Conservation (phyloP, 2,888 invertebrate species). For the Craniophora ligustri region DNA sequence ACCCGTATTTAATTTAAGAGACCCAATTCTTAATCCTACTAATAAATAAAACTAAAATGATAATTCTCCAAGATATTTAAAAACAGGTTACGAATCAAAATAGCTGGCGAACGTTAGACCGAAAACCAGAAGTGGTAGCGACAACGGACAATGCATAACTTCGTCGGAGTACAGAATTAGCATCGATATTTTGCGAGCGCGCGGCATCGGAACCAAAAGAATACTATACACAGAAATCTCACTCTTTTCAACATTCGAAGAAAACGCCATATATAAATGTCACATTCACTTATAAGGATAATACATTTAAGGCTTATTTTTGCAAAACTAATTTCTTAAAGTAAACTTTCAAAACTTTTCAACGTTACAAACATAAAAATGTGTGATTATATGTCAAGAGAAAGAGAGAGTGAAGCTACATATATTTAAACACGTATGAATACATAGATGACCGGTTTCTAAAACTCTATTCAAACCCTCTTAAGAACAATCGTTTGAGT, state of each 20-base stretch:
- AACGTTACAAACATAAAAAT: too few relatives aligned
- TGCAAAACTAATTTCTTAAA: too few relatives aligned
- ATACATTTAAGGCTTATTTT: too few relatives aligned
- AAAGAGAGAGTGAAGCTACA: too few relatives aligned
- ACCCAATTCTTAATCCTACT: conserved; percentile 9
- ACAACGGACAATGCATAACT: conserved; percentile 82
- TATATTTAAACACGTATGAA: too few relatives aligned
- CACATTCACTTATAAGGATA: too few relatives aligned
- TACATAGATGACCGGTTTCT: too few relatives aligned
- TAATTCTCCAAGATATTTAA: conserved; percentile 52
- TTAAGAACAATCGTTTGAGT: too few relatives aligned
- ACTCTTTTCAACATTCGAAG: not conserved
- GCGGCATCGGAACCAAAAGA: conserved; percentile 47
- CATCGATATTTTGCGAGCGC: conserved; percentile 75
- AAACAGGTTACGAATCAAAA: conserved; percentile 69
- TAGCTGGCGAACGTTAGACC: conserved; percentile 67
- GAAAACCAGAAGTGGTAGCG: conserved; percentile 78
- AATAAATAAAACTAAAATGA: conserved; percentile 25
- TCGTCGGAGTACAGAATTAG: conserved; percentile 80
- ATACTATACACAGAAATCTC: conserved; percentile 21
- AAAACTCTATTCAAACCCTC: too few relatives aligned
- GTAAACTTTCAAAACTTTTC: too few relatives aligned
- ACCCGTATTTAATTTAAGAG: conserved; percentile 7
- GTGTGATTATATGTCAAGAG: too few relatives aligned
- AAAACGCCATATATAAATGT: not conserved